These are phyloP conservation scores for Drosophila elegans DNA, from an alignment of 1,140 invertebrate species.

Conservation along the genomic window DNA sequence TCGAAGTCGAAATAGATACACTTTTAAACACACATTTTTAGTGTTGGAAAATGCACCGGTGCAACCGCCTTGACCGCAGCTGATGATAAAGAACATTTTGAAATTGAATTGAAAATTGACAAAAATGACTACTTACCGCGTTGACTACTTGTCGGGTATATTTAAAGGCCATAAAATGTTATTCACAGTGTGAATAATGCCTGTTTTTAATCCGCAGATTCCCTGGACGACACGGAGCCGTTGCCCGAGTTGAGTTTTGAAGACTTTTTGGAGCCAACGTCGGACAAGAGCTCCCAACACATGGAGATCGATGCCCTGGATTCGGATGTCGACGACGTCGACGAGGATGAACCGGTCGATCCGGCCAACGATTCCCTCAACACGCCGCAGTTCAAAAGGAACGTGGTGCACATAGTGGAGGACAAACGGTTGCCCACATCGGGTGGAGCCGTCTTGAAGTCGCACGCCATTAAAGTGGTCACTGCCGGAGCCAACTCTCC, in stretches of 20 bases:
- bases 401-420: conserved; percentile 54
- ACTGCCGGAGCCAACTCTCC: conserved; percentile 24
- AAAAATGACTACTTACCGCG: conserved; percentile 52
- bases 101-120: conserved; percentile 65
- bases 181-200: not conserved
- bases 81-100: conserved; percentile 65
- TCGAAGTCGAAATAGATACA: not conserved
- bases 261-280: conserved; percentile 66
- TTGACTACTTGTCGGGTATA: conserved; percentile 44
- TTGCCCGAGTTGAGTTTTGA: conserved; percentile 73
- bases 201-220: conserved; percentile 34
- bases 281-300: conserved; percentile 52
- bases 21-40: not conserved
- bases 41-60: conserved; percentile 33
- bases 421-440: conserved; percentile 43
- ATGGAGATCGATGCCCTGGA: conserved; percentile 36
- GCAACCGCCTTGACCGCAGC: conserved; percentile 47
- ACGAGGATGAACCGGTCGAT: conserved; percentile 3
- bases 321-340: conserved; percentile 24
- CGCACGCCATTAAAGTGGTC: conserved; percentile 49
- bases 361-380: conserved; percentile 62
- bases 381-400: conserved; percentile 69
- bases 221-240: conserved; percentile 63
- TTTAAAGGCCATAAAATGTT: not conserved
- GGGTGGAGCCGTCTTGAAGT: conserved; percentile 39